Evolutionary conservation across 1,140 invertebrate genomes (phyloP).

Genomic region (Monomorium pharaonis): DNA sequence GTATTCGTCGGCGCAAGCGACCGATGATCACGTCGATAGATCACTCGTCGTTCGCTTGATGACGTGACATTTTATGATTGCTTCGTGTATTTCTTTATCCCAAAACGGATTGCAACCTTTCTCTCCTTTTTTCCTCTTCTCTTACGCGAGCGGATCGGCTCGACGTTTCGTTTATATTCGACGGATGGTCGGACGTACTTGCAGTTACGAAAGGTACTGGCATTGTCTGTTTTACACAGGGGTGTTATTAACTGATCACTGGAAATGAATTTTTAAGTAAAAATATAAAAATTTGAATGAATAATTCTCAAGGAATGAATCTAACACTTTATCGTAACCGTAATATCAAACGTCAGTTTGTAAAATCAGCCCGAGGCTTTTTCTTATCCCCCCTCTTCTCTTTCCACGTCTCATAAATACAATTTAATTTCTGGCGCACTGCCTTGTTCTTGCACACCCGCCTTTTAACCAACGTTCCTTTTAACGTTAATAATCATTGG

Average conservation of each 20-base stretch:
- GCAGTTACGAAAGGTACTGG: background rate
- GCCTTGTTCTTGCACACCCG: slow-evolving; percentile 24
- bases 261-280: background rate
- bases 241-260: background rate
- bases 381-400: background rate
- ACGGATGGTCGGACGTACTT: slow-evolving; percentile 17
- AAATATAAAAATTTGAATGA: background rate
- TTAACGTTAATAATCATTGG: slow-evolving; percentile 70
- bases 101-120: slow-evolving; percentile 29
- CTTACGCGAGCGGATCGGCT: slow-evolving; percentile 30
- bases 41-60: slow-evolving; percentile 46
- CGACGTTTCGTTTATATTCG: slow-evolving; percentile 9
- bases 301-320: slow-evolving; percentile 1
- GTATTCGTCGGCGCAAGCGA: slow-evolving; percentile 35
- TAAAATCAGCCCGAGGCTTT: slow-evolving; percentile 30
- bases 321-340: background rate
- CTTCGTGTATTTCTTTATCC: slow-evolving; percentile 51
- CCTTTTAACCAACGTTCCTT: slow-evolving; percentile 60
- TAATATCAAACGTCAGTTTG: background rate
- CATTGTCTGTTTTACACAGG: background rate
- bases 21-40: slow-evolving; percentile 54
- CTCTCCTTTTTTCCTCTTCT: background rate
- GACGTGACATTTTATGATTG: slow-evolving; percentile 54
- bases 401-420: background rate
- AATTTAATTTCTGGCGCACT: slow-evolving; percentile 4